Percentiles rank a stretch among this genome's conserved stretches.
These are phyloP conservation scores for Cacoxenus indagator DNA, from an alignment of 2,888 invertebrate species.

Conservation along the genomic window DNA sequence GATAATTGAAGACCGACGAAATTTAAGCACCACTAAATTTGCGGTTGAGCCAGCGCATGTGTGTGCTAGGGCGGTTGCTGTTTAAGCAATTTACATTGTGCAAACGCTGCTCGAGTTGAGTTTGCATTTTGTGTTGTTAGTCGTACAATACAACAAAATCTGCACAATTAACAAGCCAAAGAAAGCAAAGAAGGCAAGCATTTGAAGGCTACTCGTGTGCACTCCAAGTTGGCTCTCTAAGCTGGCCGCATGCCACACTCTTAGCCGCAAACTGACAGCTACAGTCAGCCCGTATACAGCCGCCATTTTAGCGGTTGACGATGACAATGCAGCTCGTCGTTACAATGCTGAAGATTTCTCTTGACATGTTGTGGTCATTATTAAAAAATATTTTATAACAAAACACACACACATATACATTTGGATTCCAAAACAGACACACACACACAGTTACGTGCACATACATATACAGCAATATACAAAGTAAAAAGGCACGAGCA, in stretches of 20 bases:
- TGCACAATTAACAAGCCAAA: slow-evolving; percentile 4
- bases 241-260: neutral
- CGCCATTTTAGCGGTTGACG: neutral
- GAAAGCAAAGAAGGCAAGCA: neutral
- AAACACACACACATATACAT: neutral
- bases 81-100: neutral
- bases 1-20: too few relatives aligned
- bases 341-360: slow-evolving; percentile 5
- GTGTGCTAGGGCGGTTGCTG: too few relatives aligned
- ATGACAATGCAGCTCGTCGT: slow-evolving; percentile 13
- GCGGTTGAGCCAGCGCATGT: too few relatives aligned
- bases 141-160: neutral
- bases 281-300: neutral
- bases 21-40: too few relatives aligned
- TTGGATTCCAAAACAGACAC: too few relatives aligned
- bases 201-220: neutral
- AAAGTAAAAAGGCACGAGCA: neutral
- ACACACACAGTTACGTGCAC: neutral
- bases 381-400: slow-evolving; percentile 7
- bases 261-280: neutral
- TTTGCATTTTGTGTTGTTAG: neutral
- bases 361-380: slow-evolving; percentile 16
- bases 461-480: neutral
- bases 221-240: neutral
- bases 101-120: neutral